Conservation (phyloP, 1,140 invertebrate genomes). For the Oreohelix idahoensis region DNA sequence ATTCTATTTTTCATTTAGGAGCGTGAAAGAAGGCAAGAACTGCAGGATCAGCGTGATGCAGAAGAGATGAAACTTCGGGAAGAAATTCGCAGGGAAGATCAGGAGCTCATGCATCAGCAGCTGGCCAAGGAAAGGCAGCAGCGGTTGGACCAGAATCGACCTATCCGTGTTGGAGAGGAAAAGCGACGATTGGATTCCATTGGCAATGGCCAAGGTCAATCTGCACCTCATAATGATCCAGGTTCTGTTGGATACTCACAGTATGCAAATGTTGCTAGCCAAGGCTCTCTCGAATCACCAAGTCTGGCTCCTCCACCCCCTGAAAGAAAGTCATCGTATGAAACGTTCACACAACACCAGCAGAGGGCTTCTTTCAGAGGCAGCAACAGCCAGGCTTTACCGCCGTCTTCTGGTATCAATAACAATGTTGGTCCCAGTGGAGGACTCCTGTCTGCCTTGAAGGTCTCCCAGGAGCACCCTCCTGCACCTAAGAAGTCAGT, state of each 20-base stretch:
- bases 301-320: constrained; percentile 59
- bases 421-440: not conserved
- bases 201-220: constrained; percentile 26
- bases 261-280: constrained; percentile 20
- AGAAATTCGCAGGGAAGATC: constrained; percentile 60
- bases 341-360: constrained; percentile 40
- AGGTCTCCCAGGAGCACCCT: constrained; percentile 18
- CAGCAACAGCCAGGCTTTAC: not conserved
- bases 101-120: constrained; percentile 58
- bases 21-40: constrained; percentile 59
- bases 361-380: constrained; percentile 9
- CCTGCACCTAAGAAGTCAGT: constrained; percentile 69
- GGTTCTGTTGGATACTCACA: not conserved
- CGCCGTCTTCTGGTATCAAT: constrained; percentile 14
- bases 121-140: constrained; percentile 56
- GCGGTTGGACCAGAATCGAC: constrained; percentile 57
- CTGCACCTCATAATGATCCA: not conserved
- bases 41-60: constrained; percentile 63
- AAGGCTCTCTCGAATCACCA: not conserved
- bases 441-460: constrained; percentile 19
- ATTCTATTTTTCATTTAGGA: constrained; percentile 52
- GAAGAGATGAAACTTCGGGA: constrained; percentile 61
- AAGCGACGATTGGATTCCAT: constrained; percentile 56
- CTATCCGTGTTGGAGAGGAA: constrained; percentile 61
- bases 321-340: constrained; percentile 61